Conservation (phyloP, 2,797 vertebrate species). For the Bovichtus diacanthus region DNA sequence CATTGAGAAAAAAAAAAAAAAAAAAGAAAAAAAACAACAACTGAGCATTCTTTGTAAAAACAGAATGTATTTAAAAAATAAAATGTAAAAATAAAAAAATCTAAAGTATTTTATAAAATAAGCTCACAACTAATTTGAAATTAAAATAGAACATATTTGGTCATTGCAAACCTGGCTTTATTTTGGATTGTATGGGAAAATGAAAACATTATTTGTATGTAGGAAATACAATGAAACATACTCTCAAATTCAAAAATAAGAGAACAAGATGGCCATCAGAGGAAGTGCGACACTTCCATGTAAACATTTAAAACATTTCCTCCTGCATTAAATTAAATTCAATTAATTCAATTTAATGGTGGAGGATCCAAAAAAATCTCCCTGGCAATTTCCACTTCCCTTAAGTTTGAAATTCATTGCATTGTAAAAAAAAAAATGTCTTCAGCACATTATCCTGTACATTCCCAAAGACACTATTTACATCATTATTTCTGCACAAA, state of each 20-base stretch:
- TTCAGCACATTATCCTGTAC: slow-evolving; percentile 44
- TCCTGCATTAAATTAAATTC: slow-evolving; percentile 15
- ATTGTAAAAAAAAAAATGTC: slow-evolving; percentile 23
- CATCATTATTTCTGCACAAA: slow-evolving; percentile 42
- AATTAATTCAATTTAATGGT: no score
- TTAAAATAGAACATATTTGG: slow-evolving; percentile 66
- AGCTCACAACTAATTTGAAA: slow-evolving; percentile 43
- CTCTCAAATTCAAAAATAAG: slow-evolving; percentile 33
- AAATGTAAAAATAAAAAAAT: slow-evolving; percentile 58
- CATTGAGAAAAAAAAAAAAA: slow-evolving; percentile 1
- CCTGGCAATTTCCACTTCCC: slow-evolving; percentile 17
- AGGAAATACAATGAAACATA: slow-evolving; percentile 44
- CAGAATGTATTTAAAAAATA: slow-evolving; percentile 53
- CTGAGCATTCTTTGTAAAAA: slow-evolving; percentile 45
- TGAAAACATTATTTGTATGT: not conserved
- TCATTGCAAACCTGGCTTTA: slow-evolving; percentile 58
- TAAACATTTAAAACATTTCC: slow-evolving; percentile 70
- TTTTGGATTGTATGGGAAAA: slow-evolving; percentile 48
- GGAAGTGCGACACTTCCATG: slow-evolving; percentile 44
- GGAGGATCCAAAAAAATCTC: slow-evolving; percentile 18
- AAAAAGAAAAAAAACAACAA: slow-evolving; percentile 35
- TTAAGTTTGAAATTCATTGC: slow-evolving; percentile 30
- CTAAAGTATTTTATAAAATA: slow-evolving; percentile 72
- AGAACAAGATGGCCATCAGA: slow-evolving; percentile 26
- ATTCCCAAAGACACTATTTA: slow-evolving; percentile 53